Base-by-base conservation (phyloP, 2,797 vertebrate species). In the Gadopsis bispinosus region DNA sequence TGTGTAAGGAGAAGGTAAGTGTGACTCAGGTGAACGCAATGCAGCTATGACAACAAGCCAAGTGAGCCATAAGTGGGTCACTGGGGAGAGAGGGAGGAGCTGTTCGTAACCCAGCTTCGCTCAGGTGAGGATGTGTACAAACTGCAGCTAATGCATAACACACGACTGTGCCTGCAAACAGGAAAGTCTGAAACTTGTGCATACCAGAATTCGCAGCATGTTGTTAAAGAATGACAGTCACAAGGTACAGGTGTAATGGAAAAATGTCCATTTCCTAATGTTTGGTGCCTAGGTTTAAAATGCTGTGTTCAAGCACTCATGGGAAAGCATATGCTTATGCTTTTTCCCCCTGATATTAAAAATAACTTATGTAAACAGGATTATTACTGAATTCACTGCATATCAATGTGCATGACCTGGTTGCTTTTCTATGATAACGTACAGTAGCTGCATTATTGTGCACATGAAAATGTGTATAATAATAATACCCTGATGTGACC, bases 61-160 rank as follows among this genome's bases (percentile, higher is more conserved):
- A 5, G 13, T 16, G 51, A 72, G 43, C 11, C 16, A 39, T 8
- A 77, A 80, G 69, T 87, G 35, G 73, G 86, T 86, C 81, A 86
- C n/a, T 10, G 7, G 68, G 55, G 84, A 75, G 35, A 35, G 45
- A 26, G 31, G 56, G 48, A 63, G 73, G 60, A 48, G 56, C 20
- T 1, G 68, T 55, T 68, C 54, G 50, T 68, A 20, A 65, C 59
- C 39, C 9, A 3, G 26, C 59, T 61, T 56, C 2, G 0, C 47
- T 64, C 79, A 84, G 73, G 83, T 90, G 81, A 69, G 31, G 63
- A 58, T 10, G 43, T 84, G 13, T 0, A 60, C 48, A 22, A 75
- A 53, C 61, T 47, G 58, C 64, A 63, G 33, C 62, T 56, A 59
- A 2, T 53, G 17, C 11, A 20, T 1, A 56, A 31, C 41, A 55